These are phyloP conservation scores for Promerops cafer DNA, from an alignment of 2,113 vertebrate species.

Conservation along the genomic window DNA sequence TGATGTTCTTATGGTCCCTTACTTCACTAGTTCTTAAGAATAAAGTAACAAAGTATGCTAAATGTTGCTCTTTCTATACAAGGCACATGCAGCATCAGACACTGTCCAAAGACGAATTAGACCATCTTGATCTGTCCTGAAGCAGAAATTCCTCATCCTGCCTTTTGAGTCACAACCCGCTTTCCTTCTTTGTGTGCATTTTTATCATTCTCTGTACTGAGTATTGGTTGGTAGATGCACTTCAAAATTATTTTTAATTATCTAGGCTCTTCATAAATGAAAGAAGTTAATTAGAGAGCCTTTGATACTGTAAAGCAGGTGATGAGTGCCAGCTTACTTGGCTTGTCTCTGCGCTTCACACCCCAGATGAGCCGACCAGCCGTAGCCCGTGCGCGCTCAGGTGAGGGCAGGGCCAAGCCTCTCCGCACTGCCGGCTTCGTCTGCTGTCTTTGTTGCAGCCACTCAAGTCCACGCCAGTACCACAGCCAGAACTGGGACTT, in stretches of 20 bases:
- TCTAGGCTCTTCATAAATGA: background rate
- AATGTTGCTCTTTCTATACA: background rate
- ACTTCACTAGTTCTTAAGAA: background rate
- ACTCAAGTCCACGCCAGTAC: background rate
- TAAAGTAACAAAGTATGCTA: background rate
- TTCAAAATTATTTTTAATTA: background rate
- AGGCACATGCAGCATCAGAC: background rate
- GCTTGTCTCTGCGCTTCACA: background rate
- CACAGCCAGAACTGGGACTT: background rate
- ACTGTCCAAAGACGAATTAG: background rate
- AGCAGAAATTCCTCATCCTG: background rate
- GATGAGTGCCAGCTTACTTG: background rate
- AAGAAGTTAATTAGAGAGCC: background rate
- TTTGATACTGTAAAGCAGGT: background rate
- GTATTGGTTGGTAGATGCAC: background rate
- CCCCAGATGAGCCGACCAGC: background rate
- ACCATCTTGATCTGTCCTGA: background rate
- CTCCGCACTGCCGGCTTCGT: background rate
- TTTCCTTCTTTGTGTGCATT: background rate
- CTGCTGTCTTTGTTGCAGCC: background rate
- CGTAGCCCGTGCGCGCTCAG: rapidly evolving
- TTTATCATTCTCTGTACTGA: background rate
- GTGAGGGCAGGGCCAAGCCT: background rate
- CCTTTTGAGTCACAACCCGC: background rate
- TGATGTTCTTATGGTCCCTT: background rate